Conservation (phyloP, 2,113 vertebrate genomes). For the Mugil cephalus region DNA sequence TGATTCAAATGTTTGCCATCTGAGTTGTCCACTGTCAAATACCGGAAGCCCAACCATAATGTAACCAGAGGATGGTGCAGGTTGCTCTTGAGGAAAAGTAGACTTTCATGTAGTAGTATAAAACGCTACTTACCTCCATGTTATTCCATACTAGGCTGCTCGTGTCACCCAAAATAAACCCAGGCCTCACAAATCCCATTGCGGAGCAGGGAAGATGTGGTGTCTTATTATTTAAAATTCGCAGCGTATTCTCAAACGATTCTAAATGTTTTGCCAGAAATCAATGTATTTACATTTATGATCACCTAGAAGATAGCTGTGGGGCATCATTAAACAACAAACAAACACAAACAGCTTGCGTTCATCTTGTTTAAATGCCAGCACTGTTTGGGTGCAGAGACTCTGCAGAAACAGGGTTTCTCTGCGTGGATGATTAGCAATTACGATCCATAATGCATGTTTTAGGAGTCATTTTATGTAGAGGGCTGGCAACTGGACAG, state of each 20-base stretch:
- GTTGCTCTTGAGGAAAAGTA: background rate
- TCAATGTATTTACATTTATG: conserved; percentile 42
- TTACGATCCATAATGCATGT: background rate
- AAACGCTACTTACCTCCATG: background rate
- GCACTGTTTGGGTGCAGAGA: conserved; percentile 19
- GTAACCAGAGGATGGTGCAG: background rate
- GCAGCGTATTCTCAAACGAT: background rate
- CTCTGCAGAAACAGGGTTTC: background rate
- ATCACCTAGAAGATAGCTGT: conserved; percentile 17
- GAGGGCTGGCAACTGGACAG: background rate
- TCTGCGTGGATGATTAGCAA: conserved; percentile 10
- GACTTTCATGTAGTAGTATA: background rate
- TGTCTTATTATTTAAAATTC: conserved; percentile 2
- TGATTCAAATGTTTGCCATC: conserved; percentile 22
- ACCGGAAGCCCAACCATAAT: conserved; percentile 3
- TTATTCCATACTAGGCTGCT: background rate
- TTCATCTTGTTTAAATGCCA: conserved; percentile 47
- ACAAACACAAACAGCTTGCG: conserved; percentile 35
- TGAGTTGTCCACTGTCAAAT: conserved; percentile 10
- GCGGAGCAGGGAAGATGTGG: background rate
- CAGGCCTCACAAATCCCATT: background rate
- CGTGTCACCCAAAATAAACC: too few relatives aligned
- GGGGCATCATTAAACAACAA: conserved; percentile 48
- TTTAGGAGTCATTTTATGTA: background rate
- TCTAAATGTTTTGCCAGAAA: conserved; percentile 34